Conservation (phyloP, 1,140 invertebrate genomes). For the Pissodes strobi region DNA sequence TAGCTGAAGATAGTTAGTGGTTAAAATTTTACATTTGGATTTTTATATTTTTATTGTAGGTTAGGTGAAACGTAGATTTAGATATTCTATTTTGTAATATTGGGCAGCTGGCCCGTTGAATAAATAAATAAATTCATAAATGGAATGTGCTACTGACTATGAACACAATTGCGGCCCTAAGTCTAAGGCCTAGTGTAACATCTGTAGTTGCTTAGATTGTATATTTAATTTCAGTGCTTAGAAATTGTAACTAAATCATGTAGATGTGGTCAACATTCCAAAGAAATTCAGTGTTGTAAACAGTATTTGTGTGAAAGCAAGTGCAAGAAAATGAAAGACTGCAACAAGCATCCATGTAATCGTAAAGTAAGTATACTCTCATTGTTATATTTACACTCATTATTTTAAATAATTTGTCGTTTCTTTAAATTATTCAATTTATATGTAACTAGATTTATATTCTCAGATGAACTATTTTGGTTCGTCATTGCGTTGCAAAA, state of each 20-base stretch:
- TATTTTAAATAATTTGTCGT: no score
- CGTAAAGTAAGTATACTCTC: slow-evolving; percentile 75
- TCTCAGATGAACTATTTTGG: no score
- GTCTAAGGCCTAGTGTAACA: no score
- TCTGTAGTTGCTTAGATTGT: neutral
- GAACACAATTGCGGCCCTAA: neutral
- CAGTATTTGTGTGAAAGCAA: slow-evolving; percentile 88
- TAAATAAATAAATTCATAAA: neutral
- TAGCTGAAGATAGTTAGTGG: no score
- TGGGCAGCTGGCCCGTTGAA: no score
- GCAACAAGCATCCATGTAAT: slow-evolving; percentile 86
- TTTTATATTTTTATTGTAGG: no score
- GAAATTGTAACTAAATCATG: slow-evolving; percentile 81
- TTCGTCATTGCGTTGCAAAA: no score
- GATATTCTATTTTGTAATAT: no score
- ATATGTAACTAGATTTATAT: no score
- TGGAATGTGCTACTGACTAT: neutral
- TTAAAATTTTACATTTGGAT: neutral
- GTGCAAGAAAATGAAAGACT: slow-evolving; percentile 80
- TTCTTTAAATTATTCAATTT: slow-evolving; percentile 16
- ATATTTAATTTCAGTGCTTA: slow-evolving; percentile 65
- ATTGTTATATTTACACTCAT: no score
- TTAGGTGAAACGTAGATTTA: neutral
- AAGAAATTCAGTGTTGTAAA: slow-evolving; percentile 87
- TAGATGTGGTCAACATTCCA: slow-evolving; percentile 76